These are phyloP conservation scores for Brachystomella parvula DNA, from an alignment of 1,140 invertebrate species.

Conservation along the genomic window DNA sequence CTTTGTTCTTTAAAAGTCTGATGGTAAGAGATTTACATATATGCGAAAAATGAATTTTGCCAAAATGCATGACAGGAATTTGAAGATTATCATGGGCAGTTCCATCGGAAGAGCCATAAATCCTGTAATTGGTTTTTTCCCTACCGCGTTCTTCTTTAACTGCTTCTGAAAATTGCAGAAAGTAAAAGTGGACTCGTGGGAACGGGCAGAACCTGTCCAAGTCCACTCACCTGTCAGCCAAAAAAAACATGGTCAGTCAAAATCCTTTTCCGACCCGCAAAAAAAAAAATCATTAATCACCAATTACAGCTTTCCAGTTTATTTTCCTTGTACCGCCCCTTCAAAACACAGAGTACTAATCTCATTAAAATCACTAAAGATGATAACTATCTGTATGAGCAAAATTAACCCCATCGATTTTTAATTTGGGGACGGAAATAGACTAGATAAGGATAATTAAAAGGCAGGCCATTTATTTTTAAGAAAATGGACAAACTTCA, in stretches of 20 bases:
- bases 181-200: conserved; percentile 10
- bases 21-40: neutral
- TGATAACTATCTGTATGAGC: no score
- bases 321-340: neutral
- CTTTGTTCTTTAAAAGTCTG: no score
- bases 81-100: neutral
- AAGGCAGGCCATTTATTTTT: no score
- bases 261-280: neutral
- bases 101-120: neutral
- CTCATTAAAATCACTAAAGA: neutral
- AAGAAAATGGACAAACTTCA: neutral
- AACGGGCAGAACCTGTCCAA: conserved; percentile 7
- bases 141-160: neutral
- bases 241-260: neutral
- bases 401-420: no score
- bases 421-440: no score
- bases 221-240: conserved; percentile 3
- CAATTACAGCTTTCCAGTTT: neutral
- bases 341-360: neutral
- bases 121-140: neutral
- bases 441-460: no score
- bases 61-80: neutral
- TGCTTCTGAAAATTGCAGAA: neutral
- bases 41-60: neutral
- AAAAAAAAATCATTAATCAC: neutral